These are phyloP conservation scores for Rhodophaea formosa DNA, from an alignment of 2,888 invertebrate genomes.

Conservation along the genomic window DNA sequence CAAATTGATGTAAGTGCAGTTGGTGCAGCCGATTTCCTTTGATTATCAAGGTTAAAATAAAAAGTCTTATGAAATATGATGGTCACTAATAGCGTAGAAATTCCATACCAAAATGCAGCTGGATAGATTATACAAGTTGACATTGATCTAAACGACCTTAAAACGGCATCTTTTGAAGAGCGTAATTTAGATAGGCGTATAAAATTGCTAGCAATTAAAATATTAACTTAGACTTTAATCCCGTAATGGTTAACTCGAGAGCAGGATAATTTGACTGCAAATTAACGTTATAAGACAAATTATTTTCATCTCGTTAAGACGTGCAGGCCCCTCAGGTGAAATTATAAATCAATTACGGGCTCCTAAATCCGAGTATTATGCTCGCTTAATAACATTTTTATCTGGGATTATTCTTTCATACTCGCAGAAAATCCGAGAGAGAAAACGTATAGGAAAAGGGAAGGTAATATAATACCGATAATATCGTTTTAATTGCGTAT, in stretches of 20 bases:
- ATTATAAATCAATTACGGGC: slow-evolving; percentile 19
- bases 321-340: slow-evolving; percentile 11
- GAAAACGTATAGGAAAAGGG: slow-evolving; percentile 43
- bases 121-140: not conserved
- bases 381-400: slow-evolving; percentile 19
- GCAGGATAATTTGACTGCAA: slow-evolving; percentile 6
- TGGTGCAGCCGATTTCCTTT: too few species aligned
- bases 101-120: too few species aligned
- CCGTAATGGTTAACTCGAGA: slow-evolving; percentile 10
- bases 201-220: slow-evolving; percentile 8
- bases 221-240: slow-evolving; percentile 4
- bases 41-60: too few species aligned
- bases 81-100: too few species aligned
- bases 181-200: not conserved
- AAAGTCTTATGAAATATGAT: too few species aligned
- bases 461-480: slow-evolving; percentile 58
- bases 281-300: slow-evolving; percentile 16
- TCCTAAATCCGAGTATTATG: slow-evolving; percentile 16
- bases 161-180: not conserved
- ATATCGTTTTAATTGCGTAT: slow-evolving; percentile 71
- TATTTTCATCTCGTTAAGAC: slow-evolving; percentile 17
- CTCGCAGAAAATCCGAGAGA: slow-evolving; percentile 31
- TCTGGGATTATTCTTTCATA: slow-evolving; percentile 16
- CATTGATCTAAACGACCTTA: not conserved
- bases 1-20: too few species aligned